Evolutionary conservation across 2,797 vertebrate genomes (phyloP), one percentile per base, ranked within the genome.

Genomic region (Caiman crocodilus): DNA sequence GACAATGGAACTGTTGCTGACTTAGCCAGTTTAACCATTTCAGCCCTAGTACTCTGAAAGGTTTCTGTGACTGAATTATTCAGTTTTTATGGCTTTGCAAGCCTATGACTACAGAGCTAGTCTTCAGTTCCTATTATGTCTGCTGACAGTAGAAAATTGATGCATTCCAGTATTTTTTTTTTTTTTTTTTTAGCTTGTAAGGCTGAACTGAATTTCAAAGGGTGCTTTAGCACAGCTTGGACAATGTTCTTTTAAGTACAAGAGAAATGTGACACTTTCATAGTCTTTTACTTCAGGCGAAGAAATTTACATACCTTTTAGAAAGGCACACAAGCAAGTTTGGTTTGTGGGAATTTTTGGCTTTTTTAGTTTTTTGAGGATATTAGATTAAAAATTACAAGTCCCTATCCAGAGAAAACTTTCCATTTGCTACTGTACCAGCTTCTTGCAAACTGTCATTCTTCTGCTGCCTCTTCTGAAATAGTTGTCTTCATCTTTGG

Each of bases 1-100:
- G 94, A 97, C 96, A 97, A 96, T 96, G 89, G 94, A 83, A 42
- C 76, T 71, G 96, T 94, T 91, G 89, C 79, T 79, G 64, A 89
- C 23, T 55, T 82, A 84, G 82, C 58, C 92, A 83, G 64, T 91
- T 92, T 92, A 93, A 85, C 28, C 35, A 50, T 74, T 79, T 96
- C 95, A 89, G 90, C 94, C 91, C 74, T 85, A 87, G 35, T 93
- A 85, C 94, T 81, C 91, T 95, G 90, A 92, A 89, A 94, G 77
- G 73, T 93, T 85, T 95, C 85, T 96, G 28, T 67, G 61, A 21
- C 2, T 85, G 55, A 85, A 59, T 90, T 26, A 94, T 96, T 93
- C 89, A 28, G 81, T 94, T 93, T 84, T 76, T 82, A 18, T 69
- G 85, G 85, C 86, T 82, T 23, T 84, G 81, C 2, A 3, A 93